Conservation (phyloP, 2,888 invertebrate species). For the Parnassius glacialis region DNA sequence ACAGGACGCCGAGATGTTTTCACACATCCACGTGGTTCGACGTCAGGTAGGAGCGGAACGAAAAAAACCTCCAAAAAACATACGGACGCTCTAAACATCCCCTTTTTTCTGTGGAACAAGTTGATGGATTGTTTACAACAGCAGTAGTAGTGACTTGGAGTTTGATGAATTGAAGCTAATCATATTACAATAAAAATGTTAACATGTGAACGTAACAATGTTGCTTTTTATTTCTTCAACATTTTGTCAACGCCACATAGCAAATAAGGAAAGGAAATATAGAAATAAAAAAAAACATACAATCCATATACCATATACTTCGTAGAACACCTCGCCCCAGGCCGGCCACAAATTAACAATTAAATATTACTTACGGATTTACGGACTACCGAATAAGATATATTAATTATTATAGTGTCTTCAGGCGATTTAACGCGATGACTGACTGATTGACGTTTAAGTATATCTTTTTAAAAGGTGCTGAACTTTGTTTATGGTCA, state of each 20-base stretch:
- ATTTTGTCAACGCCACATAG: too few species aligned
- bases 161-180: constrained; percentile 61
- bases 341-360: constrained; percentile 69
- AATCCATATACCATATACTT: constrained; percentile 43
- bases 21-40: constrained; percentile 65
- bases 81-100: constrained; percentile 75
- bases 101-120: constrained; percentile 58
- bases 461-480: constrained; percentile 45
- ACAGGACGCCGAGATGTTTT: constrained; percentile 48
- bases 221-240: background rate
- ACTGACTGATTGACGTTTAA: constrained; percentile 63
- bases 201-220: background rate
- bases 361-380: constrained; percentile 77
- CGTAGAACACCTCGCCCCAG: constrained; percentile 49
- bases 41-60: constrained; percentile 73
- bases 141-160: constrained; percentile 61
- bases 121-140: constrained; percentile 67
- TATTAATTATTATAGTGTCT: constrained; percentile 71
- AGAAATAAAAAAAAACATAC: constrained; percentile 26
- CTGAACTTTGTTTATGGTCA: constrained; percentile 41
- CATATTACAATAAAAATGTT: constrained; percentile 39
- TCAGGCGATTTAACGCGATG: constrained; percentile 70
- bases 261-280: constrained; percentile 32
- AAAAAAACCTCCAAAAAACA: constrained; percentile 66
- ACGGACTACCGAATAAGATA: constrained; percentile 73